Percentiles rank a stretch among this genome's conserved stretches.
Conservation (phyloP, 2,113 vertebrate genomes). For the Ancistrus triradiatus region DNA sequence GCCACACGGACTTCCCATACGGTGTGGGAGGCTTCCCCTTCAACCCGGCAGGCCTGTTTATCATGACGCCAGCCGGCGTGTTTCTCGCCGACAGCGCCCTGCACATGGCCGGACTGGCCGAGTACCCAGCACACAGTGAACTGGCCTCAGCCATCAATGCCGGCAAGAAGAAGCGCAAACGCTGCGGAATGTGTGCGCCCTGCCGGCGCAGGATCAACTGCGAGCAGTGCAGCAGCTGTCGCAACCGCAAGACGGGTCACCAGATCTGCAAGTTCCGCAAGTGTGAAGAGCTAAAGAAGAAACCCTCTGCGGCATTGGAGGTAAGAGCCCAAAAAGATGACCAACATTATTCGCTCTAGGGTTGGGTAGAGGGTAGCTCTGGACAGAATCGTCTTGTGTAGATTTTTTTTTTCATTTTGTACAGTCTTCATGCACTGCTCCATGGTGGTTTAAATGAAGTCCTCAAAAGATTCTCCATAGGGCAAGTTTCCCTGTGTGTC, state of each 20-base stretch:
- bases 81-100: slow-evolving; percentile 96
- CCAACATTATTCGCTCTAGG: too few relatives aligned
- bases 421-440: too few relatives aligned
- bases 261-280: slow-evolving; percentile 99
- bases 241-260: slow-evolving; percentile 98
- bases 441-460: background rate
- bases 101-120: slow-evolving; percentile 96
- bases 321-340: slow-evolving; percentile 68
- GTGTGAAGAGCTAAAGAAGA: slow-evolving; percentile 99
- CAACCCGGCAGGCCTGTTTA: slow-evolving; percentile 95
- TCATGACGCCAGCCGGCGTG: slow-evolving; percentile 97
- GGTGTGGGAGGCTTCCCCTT: slow-evolving; percentile 92
- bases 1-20: slow-evolving; percentile 95
- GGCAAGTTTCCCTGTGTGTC: too few relatives aligned
- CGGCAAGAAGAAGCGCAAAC: slow-evolving; percentile 98
- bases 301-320: slow-evolving; percentile 98
- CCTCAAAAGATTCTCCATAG: too few relatives aligned
- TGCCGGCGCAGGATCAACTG: slow-evolving; percentile 98
- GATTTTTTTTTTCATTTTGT: background rate
- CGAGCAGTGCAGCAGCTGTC: slow-evolving; percentile 99
- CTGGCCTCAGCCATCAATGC: slow-evolving; percentile 97
- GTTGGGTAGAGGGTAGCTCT: too few relatives aligned
- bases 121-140: slow-evolving; percentile 96
- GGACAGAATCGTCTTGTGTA: background rate
- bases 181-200: slow-evolving; percentile 95